phyloP scores from a whole-genome alignment of 2,888 invertebrate genomes.

The Eristalis intricaria region DNA sequence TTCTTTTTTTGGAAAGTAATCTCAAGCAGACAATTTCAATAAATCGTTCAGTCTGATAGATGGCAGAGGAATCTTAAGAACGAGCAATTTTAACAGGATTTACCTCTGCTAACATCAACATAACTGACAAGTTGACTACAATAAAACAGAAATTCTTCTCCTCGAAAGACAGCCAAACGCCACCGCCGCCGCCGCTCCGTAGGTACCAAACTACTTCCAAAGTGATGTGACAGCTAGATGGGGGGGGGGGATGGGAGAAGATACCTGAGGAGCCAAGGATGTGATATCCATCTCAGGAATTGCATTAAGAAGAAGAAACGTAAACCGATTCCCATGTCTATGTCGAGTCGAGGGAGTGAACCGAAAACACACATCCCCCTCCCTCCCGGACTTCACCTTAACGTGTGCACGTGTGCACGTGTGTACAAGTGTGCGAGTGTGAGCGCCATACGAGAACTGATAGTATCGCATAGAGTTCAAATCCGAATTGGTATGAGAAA shows the following conservation, averaged over 20 bases:
- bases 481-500: constrained; percentile 7
- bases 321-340: not conserved
- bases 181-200: too few relatives aligned
- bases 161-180: not conserved
- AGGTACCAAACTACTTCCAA: not conserved
- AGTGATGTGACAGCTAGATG: not conserved
- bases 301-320: not conserved
- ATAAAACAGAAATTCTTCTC: not conserved
- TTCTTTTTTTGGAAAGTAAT: not conserved
- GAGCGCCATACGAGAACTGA: not conserved
- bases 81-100: not conserved
- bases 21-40: not conserved
- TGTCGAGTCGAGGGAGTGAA: not conserved
- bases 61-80: not conserved
- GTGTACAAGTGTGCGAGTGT: not conserved
- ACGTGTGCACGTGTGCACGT: not conserved
- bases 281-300: not conserved
- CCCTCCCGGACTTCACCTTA: not conserved
- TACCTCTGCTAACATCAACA: not conserved
- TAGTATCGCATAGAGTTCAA: not conserved
- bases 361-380: too few relatives aligned
- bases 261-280: not conserved
- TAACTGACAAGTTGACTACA: constrained; percentile 29
- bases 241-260: not conserved
- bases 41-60: constrained; percentile 1